Conservation (phyloP, 2,888 invertebrate species). For the Athalia circularis region DNA sequence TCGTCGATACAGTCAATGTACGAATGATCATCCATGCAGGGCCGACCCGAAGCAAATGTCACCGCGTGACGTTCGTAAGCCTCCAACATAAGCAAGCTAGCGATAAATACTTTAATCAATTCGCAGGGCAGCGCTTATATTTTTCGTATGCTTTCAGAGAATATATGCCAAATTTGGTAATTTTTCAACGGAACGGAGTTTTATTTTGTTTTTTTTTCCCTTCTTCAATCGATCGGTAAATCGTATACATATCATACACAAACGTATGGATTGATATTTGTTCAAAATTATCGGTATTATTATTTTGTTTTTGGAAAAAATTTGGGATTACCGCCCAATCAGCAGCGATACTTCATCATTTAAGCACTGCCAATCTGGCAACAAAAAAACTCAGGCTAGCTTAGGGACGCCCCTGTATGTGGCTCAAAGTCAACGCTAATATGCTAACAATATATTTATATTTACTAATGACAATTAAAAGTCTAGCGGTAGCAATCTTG, state of each 20-base stretch:
- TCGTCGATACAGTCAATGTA: conserved; percentile 27
- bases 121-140: conserved; percentile 22
- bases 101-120: conserved; percentile 27
- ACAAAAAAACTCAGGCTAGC: conserved; percentile 54
- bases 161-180: background rate
- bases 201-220: too few relatives aligned
- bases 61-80: conserved; percentile 12
- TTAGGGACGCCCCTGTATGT: conserved; percentile 68
- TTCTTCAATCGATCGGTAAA: too few relatives aligned
- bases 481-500: conserved; percentile 43
- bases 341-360: background rate
- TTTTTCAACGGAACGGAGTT: background rate
- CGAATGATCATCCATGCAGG: conserved; percentile 69
- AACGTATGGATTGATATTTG: too few relatives aligned
- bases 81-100: conserved; percentile 39
- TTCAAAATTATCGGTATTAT: too few relatives aligned
- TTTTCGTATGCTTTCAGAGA: conserved; percentile 7
- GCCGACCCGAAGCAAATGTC: conserved; percentile 68
- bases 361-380: conserved; percentile 9
- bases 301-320: too few relatives aligned
- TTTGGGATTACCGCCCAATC: background rate
- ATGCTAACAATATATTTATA: conserved; percentile 48
- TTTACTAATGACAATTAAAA: conserved; percentile 23
- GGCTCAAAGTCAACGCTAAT: conserved; percentile 54
- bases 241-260: too few relatives aligned